Percentiles rank a stretch among this genome's conserved stretches.
These are phyloP conservation scores for Antheraea mylitta DNA, from an alignment of 1,140 invertebrate species.

Conservation along the genomic window DNA sequence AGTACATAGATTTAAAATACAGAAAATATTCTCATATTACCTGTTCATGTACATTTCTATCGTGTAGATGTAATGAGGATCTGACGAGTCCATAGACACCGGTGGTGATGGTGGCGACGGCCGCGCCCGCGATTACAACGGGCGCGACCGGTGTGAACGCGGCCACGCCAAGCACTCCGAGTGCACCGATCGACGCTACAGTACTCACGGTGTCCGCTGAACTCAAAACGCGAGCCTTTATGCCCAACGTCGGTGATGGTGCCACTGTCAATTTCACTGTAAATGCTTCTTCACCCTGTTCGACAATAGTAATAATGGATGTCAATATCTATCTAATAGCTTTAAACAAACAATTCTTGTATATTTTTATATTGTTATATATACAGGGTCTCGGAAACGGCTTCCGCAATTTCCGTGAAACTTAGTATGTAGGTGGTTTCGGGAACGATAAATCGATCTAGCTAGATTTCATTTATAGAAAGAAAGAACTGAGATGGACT, in stretches of 20 bases:
- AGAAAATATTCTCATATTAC: constrained; percentile 22
- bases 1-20: too few species aligned
- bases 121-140: constrained; percentile 48
- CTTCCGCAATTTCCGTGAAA: too few species aligned
- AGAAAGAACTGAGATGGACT: too few species aligned
- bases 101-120: constrained; percentile 54
- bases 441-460: too few species aligned
- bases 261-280: constrained; percentile 60
- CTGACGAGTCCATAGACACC: constrained; percentile 65
- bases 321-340: too few species aligned
- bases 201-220: constrained; percentile 61
- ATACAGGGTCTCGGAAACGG: too few species aligned
- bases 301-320: too few species aligned
- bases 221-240: constrained; percentile 55
- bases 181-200: constrained; percentile 56
- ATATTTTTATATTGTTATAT: too few species aligned
- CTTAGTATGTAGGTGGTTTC: too few species aligned
- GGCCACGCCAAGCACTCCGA: constrained; percentile 61
- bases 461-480: too few species aligned
- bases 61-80: constrained; percentile 59
- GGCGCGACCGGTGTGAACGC: constrained; percentile 65
- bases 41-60: constrained; percentile 60
- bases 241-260: constrained; percentile 53
- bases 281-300: constrained; percentile 52
- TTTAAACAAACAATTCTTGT: too few species aligned